Conservation (phyloP, 1,140 invertebrate species). For the Musca vetustissima region DNA sequence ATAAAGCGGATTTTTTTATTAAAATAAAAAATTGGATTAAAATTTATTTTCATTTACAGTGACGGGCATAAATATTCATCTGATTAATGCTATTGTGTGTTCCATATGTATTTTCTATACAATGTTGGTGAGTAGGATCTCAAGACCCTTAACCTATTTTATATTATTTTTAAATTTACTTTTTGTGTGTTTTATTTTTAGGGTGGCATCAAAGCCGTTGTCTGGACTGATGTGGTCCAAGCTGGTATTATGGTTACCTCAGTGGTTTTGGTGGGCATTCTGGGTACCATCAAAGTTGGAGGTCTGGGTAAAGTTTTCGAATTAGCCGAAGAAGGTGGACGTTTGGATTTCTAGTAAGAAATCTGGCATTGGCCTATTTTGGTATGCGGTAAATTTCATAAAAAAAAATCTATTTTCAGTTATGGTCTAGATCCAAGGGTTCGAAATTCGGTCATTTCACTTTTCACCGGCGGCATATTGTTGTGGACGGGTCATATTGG, state of each 20-base stretch:
- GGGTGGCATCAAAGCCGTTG: constrained; percentile 84
- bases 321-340: constrained; percentile 58
- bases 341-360: constrained; percentile 66
- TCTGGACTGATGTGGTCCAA: constrained; percentile 86
- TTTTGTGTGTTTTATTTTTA: constrained; percentile 54
- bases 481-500: constrained; percentile 50
- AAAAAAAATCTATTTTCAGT: constrained; percentile 26
- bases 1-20: no score
- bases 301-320: constrained; percentile 67
- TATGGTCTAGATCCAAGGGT: constrained; percentile 42
- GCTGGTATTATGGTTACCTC: constrained; percentile 74
- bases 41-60: constrained; percentile 58
- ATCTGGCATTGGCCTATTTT: background rate
- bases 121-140: constrained; percentile 65
- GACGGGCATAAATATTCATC: constrained; percentile 70
- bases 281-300: constrained; percentile 68
- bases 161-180: no score
- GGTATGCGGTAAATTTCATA: background rate
- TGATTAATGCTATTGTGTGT: constrained; percentile 71
- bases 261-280: constrained; percentile 66
- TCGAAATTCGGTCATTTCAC: constrained; percentile 38
- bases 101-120: constrained; percentile 83
- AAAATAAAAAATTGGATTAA: constrained; percentile 15
- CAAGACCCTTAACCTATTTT: no score
- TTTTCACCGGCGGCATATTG: constrained; percentile 36